Base-by-base conservation (phyloP, 1,140 invertebrate species). In the Sinonovacula constricta region DNA sequence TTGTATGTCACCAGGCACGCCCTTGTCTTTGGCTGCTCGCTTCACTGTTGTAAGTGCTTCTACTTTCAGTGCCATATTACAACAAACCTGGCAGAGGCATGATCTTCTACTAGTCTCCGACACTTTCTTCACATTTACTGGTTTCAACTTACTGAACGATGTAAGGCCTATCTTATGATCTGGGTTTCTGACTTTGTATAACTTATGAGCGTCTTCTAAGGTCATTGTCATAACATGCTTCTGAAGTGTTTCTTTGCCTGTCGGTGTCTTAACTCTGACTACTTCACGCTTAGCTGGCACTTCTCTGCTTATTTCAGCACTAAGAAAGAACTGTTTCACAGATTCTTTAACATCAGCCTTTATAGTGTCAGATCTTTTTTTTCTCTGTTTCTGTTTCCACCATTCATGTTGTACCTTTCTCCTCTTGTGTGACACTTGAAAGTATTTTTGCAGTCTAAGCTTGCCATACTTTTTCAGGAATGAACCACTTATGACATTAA, bases 201-300 rank as follows among this genome's bases (percentile, higher is more conserved):
- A 2, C 18, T 70, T 60, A 33, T 60, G 36, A 0, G 80, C 75
- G 18, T 71, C 80, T 34, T 62, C 54, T 62, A 63, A 26, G 33
- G 75, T 81, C 68, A 78, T 66, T 36, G 59, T 81, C 75, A 81
- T 81, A 3, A 71, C 68, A 67, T 81, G 75, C 57, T 74, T 77
- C 39, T 67, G 74, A 0, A 78, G 31, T 28, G 22, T 65, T 31
- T 72, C 74, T 63, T 72, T 81, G 26, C 54, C 49, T 2, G 66
- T 72, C 26, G 62, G 34, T n/a, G 53, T 56, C 51, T 66, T 78
- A 15, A 81, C 51, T 59, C 36, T 77, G 24, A 81, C 53, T 14
- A 65, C 53, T 26, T 77, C 75, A 53, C 67, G 67, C 39, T 81
- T 81, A 22, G 54, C 62, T 33, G 80, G 80, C 26, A 81, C 62